Base-by-base conservation (phyloP, 2,888 invertebrate genomes). In the Ochropleura leucogaster region DNA sequence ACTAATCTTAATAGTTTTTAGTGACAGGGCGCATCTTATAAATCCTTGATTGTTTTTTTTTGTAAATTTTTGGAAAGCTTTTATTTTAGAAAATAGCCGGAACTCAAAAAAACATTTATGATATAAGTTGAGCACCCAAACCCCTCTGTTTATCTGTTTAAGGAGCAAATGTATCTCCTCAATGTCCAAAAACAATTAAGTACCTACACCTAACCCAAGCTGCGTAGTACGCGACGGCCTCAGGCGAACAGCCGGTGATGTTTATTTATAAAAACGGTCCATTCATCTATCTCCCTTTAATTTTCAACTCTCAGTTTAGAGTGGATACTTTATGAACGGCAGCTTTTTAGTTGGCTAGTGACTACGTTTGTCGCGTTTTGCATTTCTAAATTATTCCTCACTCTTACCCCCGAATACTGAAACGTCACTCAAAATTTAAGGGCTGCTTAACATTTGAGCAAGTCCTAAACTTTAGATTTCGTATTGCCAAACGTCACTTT, bases 211-310 rank as follows among this genome's bases (percentile, higher is more conserved):
- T 87, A 86, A 88, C 88, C 83, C 83, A 83, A 81, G 79, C 88
- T 88, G 89, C 89, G 91, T 90, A 91, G 90, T 90, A 89, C 87
- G 88, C 68, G 18, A 47, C 85, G 91, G 89, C 91, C 92, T 90
- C 91, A 85, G 88, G 85, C 83, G 88, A 87, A 88, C 89, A 90
- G 90, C 88, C 89, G 88, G 89, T 86, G 83, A 79, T 84, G 92
- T 92, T 93, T 94, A 94, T 95, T 93, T 94, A 93, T 94, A 94
- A 93, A 92, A 91, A 91, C 82, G 88, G 87, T 88, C 88, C 93
- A 93, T 93, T 93, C 93, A 93, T 93, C 90, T 91, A 93, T 93
- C 90, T 91, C 90, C 87, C 90, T 90, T 91, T 85, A 81, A 84
- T 77, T 76, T 87, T 84, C 77, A 78, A 75, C 66, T 83, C 84